These are phyloP conservation scores for Bombylius major DNA, from an alignment of 2,888 invertebrate genomes.

Conservation along the genomic window DNA sequence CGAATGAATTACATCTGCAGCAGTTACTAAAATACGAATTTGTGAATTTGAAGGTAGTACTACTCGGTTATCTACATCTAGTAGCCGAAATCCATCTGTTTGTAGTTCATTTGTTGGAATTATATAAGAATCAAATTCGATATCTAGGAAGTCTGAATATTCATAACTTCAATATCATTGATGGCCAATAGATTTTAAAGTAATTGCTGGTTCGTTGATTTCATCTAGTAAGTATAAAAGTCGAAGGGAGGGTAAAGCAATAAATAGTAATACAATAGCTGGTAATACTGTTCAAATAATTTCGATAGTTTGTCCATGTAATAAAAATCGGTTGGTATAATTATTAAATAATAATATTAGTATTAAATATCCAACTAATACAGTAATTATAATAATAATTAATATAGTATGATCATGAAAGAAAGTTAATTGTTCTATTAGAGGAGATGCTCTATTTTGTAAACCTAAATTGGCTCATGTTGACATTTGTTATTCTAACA, in stretches of 20 bases:
- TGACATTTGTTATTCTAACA: conserved; percentile 46
- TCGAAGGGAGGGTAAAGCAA: conserved; percentile 48
- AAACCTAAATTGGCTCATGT: conserved; percentile 45
- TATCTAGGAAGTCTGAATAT: conserved; percentile 47
- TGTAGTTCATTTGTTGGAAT: conserved; percentile 37
- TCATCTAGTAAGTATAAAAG: conserved; percentile 50
- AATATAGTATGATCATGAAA: conserved; percentile 50
- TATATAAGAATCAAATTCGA: conserved; percentile 53
- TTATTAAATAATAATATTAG: conserved; percentile 43
- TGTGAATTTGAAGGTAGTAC: conserved; percentile 45
- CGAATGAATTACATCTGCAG: conserved; percentile 53
- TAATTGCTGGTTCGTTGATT: conserved; percentile 44
- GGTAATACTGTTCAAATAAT: conserved; percentile 51
- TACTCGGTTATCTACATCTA: conserved; percentile 53
- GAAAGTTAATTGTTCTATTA: conserved; percentile 54
- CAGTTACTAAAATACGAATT: conserved; percentile 50
- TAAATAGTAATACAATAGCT: conserved; percentile 47
- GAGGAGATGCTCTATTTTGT: conserved; percentile 48
- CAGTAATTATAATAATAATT: conserved; percentile 49
- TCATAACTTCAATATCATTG: conserved; percentile 58
- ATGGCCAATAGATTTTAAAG: conserved; percentile 50
- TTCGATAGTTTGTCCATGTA: conserved; percentile 50
- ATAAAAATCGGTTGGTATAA: conserved; percentile 43
- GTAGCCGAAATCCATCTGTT: conserved; percentile 40
- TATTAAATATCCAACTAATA: conserved; percentile 46